Evolutionary conservation across 2,797 vertebrate genomes (phyloP).

Genomic region (Thunnus albacares): DNA sequence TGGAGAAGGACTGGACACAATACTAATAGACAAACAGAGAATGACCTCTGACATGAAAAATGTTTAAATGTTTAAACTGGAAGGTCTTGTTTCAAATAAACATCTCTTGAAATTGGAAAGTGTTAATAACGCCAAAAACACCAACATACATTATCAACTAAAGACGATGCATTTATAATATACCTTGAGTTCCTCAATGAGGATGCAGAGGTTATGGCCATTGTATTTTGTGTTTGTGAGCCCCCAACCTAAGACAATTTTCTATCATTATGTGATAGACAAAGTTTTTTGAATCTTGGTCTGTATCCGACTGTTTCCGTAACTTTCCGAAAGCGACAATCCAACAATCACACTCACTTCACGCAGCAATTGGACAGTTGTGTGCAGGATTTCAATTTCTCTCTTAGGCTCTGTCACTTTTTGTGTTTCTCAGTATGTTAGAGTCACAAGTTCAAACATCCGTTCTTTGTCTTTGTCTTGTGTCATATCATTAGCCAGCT

Average conservation of each 20-base stretch:
- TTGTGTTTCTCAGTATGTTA: too few relatives aligned
- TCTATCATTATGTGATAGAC: too few relatives aligned
- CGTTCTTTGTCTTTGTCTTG: neutral
- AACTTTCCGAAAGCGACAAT: too few relatives aligned
- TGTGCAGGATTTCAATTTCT: too few relatives aligned
- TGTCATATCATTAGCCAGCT: neutral
- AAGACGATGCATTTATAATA: neutral
- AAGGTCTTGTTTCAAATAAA: neutral
- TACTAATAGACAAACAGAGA: neutral
- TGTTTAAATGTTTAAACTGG: neutral
- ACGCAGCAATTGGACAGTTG: too few relatives aligned
- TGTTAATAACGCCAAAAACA: neutral
- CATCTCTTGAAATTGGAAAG: neutral
- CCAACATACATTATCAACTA: neutral
- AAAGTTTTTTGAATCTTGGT: too few relatives aligned
- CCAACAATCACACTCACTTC: too few relatives aligned
- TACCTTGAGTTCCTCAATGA: neutral
- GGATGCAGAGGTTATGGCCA: too few relatives aligned
- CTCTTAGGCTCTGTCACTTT: too few relatives aligned
- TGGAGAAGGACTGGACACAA: neutral
- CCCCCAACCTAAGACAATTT: too few relatives aligned
- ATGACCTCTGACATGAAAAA: constrained; percentile 22
- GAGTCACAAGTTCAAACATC: constrained; percentile 22
- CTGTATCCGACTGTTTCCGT: too few relatives aligned
- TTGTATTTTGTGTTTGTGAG: too few relatives aligned